Conservation (phyloP, 1,140 invertebrate genomes). For the Wiebesia pumilae region DNA sequence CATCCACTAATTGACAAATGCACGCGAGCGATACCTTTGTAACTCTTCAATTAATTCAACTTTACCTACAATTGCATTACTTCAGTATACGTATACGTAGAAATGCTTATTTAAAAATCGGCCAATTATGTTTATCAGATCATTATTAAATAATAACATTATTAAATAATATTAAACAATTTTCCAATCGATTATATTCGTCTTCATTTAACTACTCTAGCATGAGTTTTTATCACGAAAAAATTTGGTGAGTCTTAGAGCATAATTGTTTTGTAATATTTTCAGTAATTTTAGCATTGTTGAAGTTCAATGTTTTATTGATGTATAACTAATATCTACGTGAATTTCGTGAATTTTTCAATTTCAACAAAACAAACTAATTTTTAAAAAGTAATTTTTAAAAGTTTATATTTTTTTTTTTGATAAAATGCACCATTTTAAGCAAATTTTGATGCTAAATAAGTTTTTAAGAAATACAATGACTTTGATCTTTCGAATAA, state of each 20-base stretch:
- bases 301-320: too few relatives aligned
- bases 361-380: too few relatives aligned
- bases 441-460: too few relatives aligned
- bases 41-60: neutral
- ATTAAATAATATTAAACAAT: neutral
- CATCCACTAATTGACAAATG: constrained; percentile 10
- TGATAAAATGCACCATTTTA: too few relatives aligned
- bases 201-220: neutral
- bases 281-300: too few relatives aligned
- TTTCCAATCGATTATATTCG: neutral
- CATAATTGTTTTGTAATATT: neutral
- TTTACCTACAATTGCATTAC: neutral
- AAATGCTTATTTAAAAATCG: neutral
- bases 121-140: neutral
- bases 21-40: neutral
- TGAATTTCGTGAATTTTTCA: too few relatives aligned
- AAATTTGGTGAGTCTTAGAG: neutral
- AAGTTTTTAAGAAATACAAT: neutral
- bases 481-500: neutral
- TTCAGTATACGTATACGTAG: neutral
- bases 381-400: too few relatives aligned
- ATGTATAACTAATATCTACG: too few relatives aligned
- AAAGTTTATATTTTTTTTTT: too few relatives aligned
- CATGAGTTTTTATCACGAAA: neutral
- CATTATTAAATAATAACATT: neutral